Evolutionary conservation across 2,113 vertebrate species (phyloP).

Genomic region (Rafetus swinhoei): DNA sequence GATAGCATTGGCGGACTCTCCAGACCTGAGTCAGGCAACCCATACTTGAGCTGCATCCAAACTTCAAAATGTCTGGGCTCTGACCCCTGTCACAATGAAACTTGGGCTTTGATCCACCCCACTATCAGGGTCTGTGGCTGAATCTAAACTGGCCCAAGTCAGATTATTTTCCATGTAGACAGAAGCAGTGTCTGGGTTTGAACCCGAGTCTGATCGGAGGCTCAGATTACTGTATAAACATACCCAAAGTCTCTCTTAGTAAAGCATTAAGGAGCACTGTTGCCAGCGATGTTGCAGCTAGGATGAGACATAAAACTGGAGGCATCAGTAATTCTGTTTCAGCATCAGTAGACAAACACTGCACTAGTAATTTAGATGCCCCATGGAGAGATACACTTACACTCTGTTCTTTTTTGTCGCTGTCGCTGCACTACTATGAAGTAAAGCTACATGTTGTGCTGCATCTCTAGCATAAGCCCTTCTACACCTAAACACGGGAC

Average conservation of each 20-base stretch:
- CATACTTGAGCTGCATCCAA: not conserved
- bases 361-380: not conserved
- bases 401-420: not conserved
- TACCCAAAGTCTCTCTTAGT: not conserved
- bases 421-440: fast-evolving
- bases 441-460: not conserved
- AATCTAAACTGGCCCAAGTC: not conserved
- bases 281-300: not conserved
- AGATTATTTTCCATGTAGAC: not conserved
- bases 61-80: not conserved
- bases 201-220: not conserved
- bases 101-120: not conserved
- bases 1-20: not conserved
- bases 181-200: not conserved
- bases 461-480: not conserved
- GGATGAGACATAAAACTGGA: not conserved
- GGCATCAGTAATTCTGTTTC: not conserved
- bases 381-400: not conserved
- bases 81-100: not conserved
- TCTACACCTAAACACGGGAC: not conserved
- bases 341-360: fast-evolving
- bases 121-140: not conserved
- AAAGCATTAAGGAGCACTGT: not conserved
- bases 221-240: not conserved
- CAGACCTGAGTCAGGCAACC: not conserved